phyloP scores from a whole-genome alignment of 2,797 vertebrate species.

The Hydrophis major region DNA sequence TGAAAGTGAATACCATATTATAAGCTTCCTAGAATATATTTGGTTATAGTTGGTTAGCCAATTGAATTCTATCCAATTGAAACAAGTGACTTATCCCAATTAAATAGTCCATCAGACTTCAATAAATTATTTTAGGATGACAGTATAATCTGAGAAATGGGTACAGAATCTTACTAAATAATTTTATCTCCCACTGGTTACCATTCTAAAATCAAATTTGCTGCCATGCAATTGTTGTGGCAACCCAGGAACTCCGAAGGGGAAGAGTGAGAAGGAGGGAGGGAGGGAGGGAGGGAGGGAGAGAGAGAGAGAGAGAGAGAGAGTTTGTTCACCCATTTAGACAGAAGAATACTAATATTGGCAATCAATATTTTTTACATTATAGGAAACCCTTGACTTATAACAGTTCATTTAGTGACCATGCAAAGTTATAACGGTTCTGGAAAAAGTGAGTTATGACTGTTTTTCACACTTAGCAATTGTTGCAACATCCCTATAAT shows the following conservation, averaged over 20 bases:
- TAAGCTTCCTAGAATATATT: neutral
- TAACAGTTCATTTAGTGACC: neutral
- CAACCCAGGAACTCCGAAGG: no score
- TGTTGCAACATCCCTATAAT: neutral
- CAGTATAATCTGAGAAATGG: neutral
- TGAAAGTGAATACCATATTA: neutral
- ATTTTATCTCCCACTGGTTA: neutral
- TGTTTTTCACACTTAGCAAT: neutral
- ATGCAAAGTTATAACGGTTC: neutral
- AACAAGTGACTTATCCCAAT: neutral
- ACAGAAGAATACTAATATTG: neutral
- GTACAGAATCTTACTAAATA: neutral
- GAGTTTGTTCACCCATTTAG: neutral
- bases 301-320: no score
- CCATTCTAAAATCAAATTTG: neutral
- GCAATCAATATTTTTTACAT: neutral
- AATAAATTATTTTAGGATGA: neutral
- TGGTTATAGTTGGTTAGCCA: neutral
- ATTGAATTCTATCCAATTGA: neutral
- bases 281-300: fast-evolving
- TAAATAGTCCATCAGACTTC: neutral
- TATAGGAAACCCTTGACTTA: neutral
- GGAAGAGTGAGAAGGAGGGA: no score
- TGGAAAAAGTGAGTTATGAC: neutral
- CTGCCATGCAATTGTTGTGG: neutral